Evolutionary conservation across 2,113 vertebrate genomes (phyloP).

Genomic region (Zosterops hypoxanthus): DNA sequence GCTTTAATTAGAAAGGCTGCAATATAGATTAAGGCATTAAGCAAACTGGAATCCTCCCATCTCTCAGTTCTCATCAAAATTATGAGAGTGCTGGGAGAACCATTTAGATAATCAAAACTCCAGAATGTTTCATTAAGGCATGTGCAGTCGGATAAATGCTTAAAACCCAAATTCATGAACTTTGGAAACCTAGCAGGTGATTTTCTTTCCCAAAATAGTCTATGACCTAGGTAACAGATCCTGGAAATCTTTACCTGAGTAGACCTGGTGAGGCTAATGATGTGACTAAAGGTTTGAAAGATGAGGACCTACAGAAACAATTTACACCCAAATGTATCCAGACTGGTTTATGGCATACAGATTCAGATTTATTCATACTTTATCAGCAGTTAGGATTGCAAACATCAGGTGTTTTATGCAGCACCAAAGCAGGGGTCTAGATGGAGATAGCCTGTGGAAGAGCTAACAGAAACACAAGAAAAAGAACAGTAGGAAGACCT

Average conservation of each 20-base stretch:
- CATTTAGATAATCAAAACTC: slow-evolving; percentile 29
- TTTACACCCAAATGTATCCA: too few relatives aligned
- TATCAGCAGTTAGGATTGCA: not conserved
- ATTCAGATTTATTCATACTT: not conserved
- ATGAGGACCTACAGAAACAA: not conserved
- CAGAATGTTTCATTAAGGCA: not conserved
- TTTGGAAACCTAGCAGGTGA: not conserved
- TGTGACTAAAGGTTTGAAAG: not conserved
- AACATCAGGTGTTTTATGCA: not conserved
- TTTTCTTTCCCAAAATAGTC: not conserved
- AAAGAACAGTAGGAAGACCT: not conserved
- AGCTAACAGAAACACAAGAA: not conserved
- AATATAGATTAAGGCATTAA: slow-evolving; percentile 71
- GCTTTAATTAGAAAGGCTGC: slow-evolving; percentile 73
- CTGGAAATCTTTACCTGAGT: not conserved
- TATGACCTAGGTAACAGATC: not conserved
- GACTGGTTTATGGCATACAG: not conserved
- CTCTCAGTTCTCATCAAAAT: slow-evolving; percentile 41
- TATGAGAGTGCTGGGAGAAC: not conserved
- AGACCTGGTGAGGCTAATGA: not conserved
- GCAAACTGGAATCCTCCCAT: slow-evolving; percentile 26
- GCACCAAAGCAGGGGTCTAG: not conserved
- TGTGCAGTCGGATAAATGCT: not conserved
- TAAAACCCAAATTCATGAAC: not conserved
- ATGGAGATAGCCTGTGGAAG: not conserved